Evolutionary conservation across 2,888 invertebrate genomes (phyloP), one percentile per base, ranked within the genome.

Genomic region (Tipula helvola): DNA sequence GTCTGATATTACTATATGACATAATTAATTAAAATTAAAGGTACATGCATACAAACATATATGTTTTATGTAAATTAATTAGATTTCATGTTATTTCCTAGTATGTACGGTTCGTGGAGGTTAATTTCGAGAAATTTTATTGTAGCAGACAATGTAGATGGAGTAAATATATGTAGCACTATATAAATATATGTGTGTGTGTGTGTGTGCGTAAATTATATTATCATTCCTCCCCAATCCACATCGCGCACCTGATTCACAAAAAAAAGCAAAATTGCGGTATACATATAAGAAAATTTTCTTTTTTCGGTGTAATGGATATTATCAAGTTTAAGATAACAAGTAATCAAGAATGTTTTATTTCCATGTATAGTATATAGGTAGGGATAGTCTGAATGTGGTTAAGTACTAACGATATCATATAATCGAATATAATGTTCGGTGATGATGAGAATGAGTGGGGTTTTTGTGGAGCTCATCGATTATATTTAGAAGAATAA

Each of bases 351-450:
- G 71, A 71, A 71, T 71, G 71, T 71, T 71, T 28, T 71, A 28
- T 71, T 16, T 52, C 3, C 44, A 39, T 39, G 7, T 39, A 39
- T 3, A 39, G 71, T 28, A 71, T 71, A 28, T 57, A 57, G 3
- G 28, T n/a, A 28, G 71, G 71, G 71, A 71, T 71, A 71, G 71
- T 71, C 71, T 71, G 71, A 71, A 28, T 71, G 71, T 71, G 71
- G 71, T 71, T 71, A 71, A 71, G 71, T 71, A 71, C 71, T 71
- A 71, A 71, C 71, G 71, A 71, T 71, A 71, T 71, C 71, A 71
- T 71, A 71, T 71, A 71, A 71, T 71, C 71, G 71, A 71, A 28
- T 71, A 71, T 71, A 71, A 71, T 71, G 71, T 71, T 71, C 71
- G 71, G 71, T 8, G 28, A 71, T 71, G 71, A 71, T 52, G 52